Evolutionary conservation across 1,140 invertebrate genomes (phyloP).

Genomic region (Homarus americanus): DNA sequence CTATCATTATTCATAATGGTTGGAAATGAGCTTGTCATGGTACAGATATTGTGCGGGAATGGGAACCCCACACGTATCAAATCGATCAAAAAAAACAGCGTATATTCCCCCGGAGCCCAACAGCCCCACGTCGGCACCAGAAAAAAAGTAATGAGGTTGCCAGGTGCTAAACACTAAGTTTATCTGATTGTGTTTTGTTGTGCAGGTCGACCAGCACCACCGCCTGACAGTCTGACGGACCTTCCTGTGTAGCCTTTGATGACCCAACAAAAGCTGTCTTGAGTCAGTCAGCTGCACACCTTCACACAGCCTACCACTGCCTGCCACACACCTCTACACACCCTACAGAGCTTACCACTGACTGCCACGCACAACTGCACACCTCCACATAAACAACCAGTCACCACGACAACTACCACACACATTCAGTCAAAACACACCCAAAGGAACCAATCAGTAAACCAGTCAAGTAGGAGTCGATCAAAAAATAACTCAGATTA

Average conservation of each 20-base stretch:
- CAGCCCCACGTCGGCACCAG: too few relatives aligned
- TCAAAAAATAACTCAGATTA: too few relatives aligned
- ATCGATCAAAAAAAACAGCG: slow-evolving; percentile 48
- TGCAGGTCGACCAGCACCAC: background rate
- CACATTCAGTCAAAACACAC: background rate
- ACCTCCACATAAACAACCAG: background rate
- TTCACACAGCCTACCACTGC: background rate
- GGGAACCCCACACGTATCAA: slow-evolving; percentile 54
- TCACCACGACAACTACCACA: background rate
- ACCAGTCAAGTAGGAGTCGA: too few relatives aligned
- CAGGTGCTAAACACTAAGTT: slow-evolving; percentile 35
- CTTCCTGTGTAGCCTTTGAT: background rate
- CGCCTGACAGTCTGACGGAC: background rate
- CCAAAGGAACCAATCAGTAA: too few relatives aligned
- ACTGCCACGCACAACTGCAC: background rate
- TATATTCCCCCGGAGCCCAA: background rate
- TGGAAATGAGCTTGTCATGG: slow-evolving; percentile 65
- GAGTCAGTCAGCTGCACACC: slow-evolving; percentile 3
- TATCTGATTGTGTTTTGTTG: slow-evolving; percentile 50
- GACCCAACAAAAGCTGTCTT: slow-evolving; percentile 5
- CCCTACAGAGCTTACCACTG: background rate
- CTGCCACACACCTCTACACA: background rate
- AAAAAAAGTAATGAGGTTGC: slow-evolving; percentile 35
- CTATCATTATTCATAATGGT: slow-evolving; percentile 66
- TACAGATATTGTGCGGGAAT: slow-evolving; percentile 52